Evolutionary conservation across 2,888 invertebrate species (phyloP).

Genomic region (Artemia sinica): DNA sequence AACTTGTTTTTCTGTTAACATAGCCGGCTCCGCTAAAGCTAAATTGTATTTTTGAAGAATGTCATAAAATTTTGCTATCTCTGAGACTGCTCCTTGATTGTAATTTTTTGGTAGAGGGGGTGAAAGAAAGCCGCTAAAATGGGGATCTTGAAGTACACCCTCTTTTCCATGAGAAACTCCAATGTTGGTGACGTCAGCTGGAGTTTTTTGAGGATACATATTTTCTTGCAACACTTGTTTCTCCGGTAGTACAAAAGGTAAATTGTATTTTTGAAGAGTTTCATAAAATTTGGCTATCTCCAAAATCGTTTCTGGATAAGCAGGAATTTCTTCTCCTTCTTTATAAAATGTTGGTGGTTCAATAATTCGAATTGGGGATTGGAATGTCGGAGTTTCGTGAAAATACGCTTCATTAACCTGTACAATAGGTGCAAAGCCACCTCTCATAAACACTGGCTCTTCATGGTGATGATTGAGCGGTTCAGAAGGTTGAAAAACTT

Average conservation of each 20-base stretch:
- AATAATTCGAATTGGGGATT: neutral
- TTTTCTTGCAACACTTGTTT: no score
- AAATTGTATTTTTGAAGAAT: no score
- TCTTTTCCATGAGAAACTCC: neutral
- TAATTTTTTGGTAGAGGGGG: no score
- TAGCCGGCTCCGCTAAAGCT: no score
- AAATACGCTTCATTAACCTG: no score
- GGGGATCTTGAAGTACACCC: neutral
- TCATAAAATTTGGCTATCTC: constrained; percentile 8
- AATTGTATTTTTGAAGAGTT: no score
- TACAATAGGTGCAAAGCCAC: neutral
- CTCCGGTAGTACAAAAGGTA: no score
- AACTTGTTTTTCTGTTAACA: no score
- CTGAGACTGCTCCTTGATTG: no score
- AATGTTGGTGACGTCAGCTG: neutral
- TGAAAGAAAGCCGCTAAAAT: neutral
- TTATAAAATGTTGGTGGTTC: neutral
- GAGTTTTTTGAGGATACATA: no score
- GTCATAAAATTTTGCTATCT: no score
- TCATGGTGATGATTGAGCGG: neutral
- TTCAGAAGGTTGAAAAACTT: no score
- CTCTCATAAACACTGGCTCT: neutral
- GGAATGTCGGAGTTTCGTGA: neutral
- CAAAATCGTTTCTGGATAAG: neutral
- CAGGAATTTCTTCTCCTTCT: constrained; percentile 9